A percentile compares a stretch with the other conserved stretches of the same genome.
Conservation (phyloP, 2,113 vertebrate genomes). For the Clarias gariepinus region DNA sequence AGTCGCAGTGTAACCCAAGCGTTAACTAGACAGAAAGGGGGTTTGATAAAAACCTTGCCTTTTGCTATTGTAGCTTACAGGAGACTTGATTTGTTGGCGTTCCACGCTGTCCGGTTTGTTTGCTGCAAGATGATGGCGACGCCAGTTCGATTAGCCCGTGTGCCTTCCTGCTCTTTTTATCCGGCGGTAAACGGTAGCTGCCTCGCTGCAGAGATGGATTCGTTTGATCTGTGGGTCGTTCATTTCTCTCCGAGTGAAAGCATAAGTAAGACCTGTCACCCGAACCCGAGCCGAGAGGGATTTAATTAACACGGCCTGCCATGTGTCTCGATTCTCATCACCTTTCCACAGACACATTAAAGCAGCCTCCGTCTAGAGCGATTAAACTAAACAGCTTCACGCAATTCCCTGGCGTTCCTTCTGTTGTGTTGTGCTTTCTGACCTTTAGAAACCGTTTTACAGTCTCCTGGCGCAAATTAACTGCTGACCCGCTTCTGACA, state of each 20-base stretch:
- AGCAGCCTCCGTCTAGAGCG: conserved; percentile 63
- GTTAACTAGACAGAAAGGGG: not conserved
- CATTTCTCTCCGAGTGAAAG: conserved; percentile 67
- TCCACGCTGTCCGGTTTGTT: not conserved
- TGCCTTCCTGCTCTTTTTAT: conserved; percentile 14
- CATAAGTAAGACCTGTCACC: conserved; percentile 70
- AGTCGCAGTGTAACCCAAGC: not conserved
- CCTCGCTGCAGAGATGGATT: conserved; percentile 51
- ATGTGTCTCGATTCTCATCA: conserved; percentile 66
- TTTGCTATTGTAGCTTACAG: not conserved
- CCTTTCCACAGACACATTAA: conserved; percentile 68
- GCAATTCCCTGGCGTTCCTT: not conserved
- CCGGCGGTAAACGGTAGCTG: conserved; percentile 56
- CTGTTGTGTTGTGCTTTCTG: not conserved
- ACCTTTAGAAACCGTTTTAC: conserved; percentile 9
- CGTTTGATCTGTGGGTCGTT: conserved; percentile 63
- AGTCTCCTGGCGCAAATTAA: not conserved
- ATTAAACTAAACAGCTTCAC: conserved; percentile 46
- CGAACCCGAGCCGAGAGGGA: conserved; percentile 61
- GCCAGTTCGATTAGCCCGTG: conserved; percentile 19
- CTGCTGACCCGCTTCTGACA: not conserved
- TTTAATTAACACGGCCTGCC: conserved; percentile 73
- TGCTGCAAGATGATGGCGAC: not conserved
- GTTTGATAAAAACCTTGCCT: not conserved
- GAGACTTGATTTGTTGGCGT: not conserved